Evolutionary conservation across 2,797 vertebrate species (phyloP).

Genomic region (Pempheris klunzingeri): DNA sequence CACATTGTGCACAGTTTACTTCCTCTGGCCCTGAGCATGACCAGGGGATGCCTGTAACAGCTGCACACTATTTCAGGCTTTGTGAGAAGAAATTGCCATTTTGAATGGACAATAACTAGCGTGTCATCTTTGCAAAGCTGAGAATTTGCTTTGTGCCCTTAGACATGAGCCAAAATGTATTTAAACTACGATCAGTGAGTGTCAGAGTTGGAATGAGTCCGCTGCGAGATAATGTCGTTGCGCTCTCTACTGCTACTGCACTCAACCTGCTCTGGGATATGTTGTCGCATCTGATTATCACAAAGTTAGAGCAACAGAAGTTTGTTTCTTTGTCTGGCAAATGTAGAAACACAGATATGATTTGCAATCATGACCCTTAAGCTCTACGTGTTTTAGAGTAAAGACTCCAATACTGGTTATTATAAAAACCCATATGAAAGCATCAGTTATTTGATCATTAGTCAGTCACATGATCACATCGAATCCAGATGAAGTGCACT

Average conservation of each 20-base stretch:
- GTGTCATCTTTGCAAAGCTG: not conserved
- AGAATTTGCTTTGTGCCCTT: slow-evolving; percentile 25
- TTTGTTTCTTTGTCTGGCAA: not conserved
- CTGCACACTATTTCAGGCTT: slow-evolving; percentile 14
- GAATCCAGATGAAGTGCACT: slow-evolving; percentile 7
- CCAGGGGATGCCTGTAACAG: slow-evolving; percentile 36
- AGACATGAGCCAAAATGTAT: slow-evolving; percentile 35
- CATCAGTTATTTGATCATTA: not conserved
- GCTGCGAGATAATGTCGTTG: not conserved
- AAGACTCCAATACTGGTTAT: not conserved
- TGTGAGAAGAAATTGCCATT: slow-evolving; percentile 12
- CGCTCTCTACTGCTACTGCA: not conserved
- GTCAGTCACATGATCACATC: slow-evolving; percentile 5
- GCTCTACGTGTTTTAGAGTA: not conserved
- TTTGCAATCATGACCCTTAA: not conserved
- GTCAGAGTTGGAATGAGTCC: slow-evolving; percentile 9
- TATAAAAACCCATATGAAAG: not conserved
- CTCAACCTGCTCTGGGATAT: not conserved
- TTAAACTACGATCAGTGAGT: slow-evolving; percentile 32
- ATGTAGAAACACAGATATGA: not conserved
- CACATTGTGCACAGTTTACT: slow-evolving; percentile 43
- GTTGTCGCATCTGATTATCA: not conserved
- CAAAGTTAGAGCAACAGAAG: not conserved
- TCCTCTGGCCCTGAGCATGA: slow-evolving; percentile 23
- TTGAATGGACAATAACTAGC: slow-evolving; percentile 29